Base-by-base conservation (phyloP, 1,140 invertebrate species). In the Liolophura sinensis region DNA sequence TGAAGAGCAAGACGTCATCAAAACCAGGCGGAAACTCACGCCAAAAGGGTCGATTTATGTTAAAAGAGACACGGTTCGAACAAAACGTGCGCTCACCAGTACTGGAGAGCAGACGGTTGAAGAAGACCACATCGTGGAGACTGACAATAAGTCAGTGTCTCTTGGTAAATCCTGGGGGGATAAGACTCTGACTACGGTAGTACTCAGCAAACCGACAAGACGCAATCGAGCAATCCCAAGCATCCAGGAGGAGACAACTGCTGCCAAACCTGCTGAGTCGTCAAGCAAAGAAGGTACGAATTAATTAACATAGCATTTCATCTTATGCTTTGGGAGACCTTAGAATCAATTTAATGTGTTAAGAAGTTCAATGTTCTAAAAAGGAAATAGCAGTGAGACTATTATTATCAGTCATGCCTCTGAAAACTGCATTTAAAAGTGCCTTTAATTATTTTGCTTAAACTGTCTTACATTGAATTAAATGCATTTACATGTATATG, bases 11-110 rank as follows among this genome's bases (percentile, higher is more conserved):
- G 79, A 78, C 62, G 73, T 78, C 46, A 74, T 75, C 18, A 73
- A 73, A 49, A 75, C 77, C 1, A 72, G 72, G 22, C 69, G 71
- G 27, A 76, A 75, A 62, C 31, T 79, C 15, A 81, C 79, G 25
- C 72, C 73, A 22, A 60, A 76, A 56, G 79, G 79, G 4, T 81
- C 79, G 15, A 73, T 76, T 54, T 81, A 81, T 61, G 77, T 73
- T 56, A 64, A 70, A 31, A 62, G 75, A 14, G 75, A 71, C 52
- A 61, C 69, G 22, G 66, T 72, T 31, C 69, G 66, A 40, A 73
- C 73, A 15, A 72, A 71, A 55, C 69, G 69, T 40, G 62, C 59
- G 22, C 69, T 64, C 46, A 73, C 78, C 51, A 57, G 60, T 18
- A 68, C 71, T 12, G 79, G 77, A 3, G 58, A 68, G 12, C 74